A percentile compares a stretch with the other conserved stretches of the same genome.
Evolutionary conservation across 2,888 invertebrate species (phyloP).

Genomic region (Hypercompe scribonia): DNA sequence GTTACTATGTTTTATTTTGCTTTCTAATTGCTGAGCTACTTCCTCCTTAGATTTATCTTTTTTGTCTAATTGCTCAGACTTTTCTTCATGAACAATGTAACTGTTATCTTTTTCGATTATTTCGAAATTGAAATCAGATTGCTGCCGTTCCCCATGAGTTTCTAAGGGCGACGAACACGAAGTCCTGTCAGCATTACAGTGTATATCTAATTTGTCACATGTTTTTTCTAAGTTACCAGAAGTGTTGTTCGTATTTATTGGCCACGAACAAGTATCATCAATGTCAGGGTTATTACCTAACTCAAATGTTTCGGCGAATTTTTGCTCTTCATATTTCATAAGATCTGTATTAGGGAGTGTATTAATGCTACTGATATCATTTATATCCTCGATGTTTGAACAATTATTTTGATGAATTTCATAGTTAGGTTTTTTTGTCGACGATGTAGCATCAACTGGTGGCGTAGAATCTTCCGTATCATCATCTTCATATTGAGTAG

Average conservation of each 20-base stretch:
- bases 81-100: neutral
- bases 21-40: neutral
- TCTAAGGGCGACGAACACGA: neutral
- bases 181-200: conserved; percentile 2
- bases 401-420: neutral
- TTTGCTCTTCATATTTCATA: conserved; percentile 1
- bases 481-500: neutral
- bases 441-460: neutral
- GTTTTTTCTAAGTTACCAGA: neutral
- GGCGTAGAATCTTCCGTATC: neutral
- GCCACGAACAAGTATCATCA: conserved; percentile 10
- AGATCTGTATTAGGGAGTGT: neutral
- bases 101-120: neutral
- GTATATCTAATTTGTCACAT: conserved; percentile 22
- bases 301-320: neutral
- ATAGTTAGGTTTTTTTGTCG: neutral
- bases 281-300: neutral
- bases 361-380: neutral
- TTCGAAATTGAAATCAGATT: neutral
- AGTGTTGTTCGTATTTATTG: neutral
- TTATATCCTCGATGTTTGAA: neutral
- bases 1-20: neutral
- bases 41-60: neutral
- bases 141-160: neutral
- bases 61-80: conserved; percentile 3